phyloP scores from a whole-genome alignment of 2,113 vertebrate genomes.

The Etheostoma spectabile region DNA sequence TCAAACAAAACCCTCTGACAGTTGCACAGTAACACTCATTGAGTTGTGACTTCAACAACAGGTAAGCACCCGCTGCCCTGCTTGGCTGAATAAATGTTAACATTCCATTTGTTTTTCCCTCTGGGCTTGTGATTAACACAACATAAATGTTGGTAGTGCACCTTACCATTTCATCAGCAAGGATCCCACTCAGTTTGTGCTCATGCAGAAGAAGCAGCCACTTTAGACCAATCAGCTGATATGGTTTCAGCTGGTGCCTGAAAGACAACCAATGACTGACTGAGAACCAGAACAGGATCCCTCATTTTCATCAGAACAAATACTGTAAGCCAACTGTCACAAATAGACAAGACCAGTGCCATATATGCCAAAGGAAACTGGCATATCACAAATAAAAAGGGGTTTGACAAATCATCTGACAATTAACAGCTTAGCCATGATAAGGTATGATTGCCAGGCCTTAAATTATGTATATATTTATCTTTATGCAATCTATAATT shows the following conservation, averaged over 20 bases:
- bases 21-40: not conserved
- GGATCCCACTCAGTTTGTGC: constrained; percentile 93
- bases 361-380: too few relatives aligned
- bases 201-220: constrained; percentile 95
- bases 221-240: constrained; percentile 96
- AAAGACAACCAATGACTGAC: constrained; percentile 48
- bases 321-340: not conserved
- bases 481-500: too few relatives aligned
- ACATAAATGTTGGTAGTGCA: not conserved
- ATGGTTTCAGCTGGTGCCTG: constrained; percentile 92
- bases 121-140: not conserved
- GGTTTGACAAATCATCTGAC: too few relatives aligned
- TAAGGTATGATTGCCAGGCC: too few relatives aligned
- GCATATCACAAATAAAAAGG: too few relatives aligned
- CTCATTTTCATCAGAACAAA: not conserved
- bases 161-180: constrained; percentile 98
- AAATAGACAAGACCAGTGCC: too few relatives aligned
- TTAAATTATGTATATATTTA: too few relatives aligned
- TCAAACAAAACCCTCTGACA: constrained; percentile 2
- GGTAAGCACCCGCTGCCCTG: not conserved
- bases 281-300: not conserved
- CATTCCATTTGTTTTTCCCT: not conserved
- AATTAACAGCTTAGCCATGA: too few relatives aligned
- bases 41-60: not conserved
- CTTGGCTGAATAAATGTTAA: not conserved